Evolutionary conservation across 2,113 vertebrate species (phyloP), one percentile per base, ranked within the genome.

Genomic region (Pelecanoides urinatrix): DNA sequence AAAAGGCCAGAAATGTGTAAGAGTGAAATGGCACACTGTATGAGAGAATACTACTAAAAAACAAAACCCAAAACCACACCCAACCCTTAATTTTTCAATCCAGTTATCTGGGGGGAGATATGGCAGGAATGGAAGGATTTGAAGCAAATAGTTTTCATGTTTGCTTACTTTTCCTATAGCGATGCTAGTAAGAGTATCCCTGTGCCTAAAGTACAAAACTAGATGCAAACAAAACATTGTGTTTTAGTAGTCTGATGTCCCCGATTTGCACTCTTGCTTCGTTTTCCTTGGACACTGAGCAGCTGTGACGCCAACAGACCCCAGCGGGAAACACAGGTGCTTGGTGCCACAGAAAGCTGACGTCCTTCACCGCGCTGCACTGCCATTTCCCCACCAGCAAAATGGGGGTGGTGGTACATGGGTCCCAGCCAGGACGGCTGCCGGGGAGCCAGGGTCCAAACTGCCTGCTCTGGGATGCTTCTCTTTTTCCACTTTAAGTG

Each of bases 371-470:
- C 0, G 4, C 0, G 0, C 38, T 36, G 17, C 1, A 0, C 29
- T 62, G 56, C 47, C 18, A 21, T 25, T 42, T 45, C 36, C 38
- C 34, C 3, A 2, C 8, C 32, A 62, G 73, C 38, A 81, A 71
- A 75, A 67, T 0, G 0, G 25, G 22, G 50, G n/a, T 0, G 1
- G 38, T 0, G 0, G 22, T 52, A 84, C 10, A 13, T 1, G 5
- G 15, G 16, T 73, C 16, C n/a, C 47, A 86, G n/a, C 8, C 70
- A 67, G 52, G 10, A 62, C 21, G 15, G 25, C 15, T 80, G 45
- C 25, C 49, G 36, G 25, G 20, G 12, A 71, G 30, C 11, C 59
- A n/a, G 9, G 3, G 18, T 76, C 32, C 59, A 23, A 76, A 62
- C 1, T 32, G 32, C 45, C 47, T 47, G 19, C 23, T 63, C 67